Percentiles rank a stretch among this genome's conserved stretches.
Conservation (phyloP, 92 coral and sea anemone species). For the Micromussa lordhowensis region DNA sequence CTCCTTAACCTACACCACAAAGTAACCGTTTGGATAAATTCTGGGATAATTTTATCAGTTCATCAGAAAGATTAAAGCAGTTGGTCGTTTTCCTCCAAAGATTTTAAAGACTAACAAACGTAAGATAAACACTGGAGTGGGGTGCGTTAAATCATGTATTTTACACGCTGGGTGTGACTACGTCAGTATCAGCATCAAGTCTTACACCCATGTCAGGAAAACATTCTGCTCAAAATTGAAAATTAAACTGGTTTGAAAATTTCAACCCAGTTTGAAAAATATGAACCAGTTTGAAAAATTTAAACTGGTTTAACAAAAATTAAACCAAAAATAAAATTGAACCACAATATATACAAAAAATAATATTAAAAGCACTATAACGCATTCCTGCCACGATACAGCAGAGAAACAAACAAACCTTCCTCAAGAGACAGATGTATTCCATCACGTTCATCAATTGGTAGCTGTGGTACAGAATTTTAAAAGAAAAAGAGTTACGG, state of each 20-base stretch:
- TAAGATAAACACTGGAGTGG: neutral
- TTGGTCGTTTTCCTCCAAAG: neutral
- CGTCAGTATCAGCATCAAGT: neutral
- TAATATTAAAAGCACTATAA: neutral
- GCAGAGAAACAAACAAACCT: conserved; percentile 7
- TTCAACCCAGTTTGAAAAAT: too few relatives aligned
- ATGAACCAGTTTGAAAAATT: too few relatives aligned
- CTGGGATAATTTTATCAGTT: too few relatives aligned
- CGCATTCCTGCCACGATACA: too few relatives aligned
- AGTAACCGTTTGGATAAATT: neutral
- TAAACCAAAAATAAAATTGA: too few relatives aligned
- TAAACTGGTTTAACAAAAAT: too few relatives aligned
- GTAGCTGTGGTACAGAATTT: neutral
- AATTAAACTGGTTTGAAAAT: too few relatives aligned
- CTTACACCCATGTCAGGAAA: neutral
- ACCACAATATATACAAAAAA: too few relatives aligned
- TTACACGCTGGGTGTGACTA: neutral
- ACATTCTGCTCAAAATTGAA: too few relatives aligned
- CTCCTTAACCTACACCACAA: neutral
- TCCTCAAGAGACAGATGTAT: neutral
- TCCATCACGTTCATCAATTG: conserved; percentile 14
- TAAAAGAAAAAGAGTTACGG: neutral
- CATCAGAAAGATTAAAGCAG: too few relatives aligned
- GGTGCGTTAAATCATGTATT: neutral
- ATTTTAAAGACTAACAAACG: too few relatives aligned